Evolutionary conservation across 2,113 vertebrate genomes (phyloP).

Genomic region (Ophthalmotilapia sp.): DNA sequence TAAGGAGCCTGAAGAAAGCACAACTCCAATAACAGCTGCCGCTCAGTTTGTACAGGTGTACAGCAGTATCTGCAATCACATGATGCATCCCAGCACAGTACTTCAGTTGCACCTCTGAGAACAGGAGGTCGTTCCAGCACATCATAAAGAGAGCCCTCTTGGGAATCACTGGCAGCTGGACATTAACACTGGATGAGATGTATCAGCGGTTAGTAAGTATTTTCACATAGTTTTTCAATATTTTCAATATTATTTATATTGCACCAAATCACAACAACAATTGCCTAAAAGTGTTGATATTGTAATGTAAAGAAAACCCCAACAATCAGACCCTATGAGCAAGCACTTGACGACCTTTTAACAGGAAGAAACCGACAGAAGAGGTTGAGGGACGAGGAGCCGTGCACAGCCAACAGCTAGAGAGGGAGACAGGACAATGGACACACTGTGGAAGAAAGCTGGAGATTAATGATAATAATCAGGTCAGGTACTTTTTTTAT

Average conservation of each 20-base stretch:
- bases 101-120: not conserved
- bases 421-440: not conserved
- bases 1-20: not conserved
- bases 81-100: not conserved
- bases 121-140: not conserved
- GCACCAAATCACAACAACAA: no score
- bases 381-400: not conserved
- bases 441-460: not conserved
- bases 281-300: no score
- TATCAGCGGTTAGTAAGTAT: not conserved
- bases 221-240: not conserved
- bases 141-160: not conserved
- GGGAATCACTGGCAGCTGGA: not conserved
- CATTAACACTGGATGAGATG: not conserved
- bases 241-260: not conserved
- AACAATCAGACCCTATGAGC: no score
- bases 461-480: not conserved
- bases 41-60: not conserved
- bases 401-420: not conserved
- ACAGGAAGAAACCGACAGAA: rapidly evolving
- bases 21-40: not conserved
- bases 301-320: no score
- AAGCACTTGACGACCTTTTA: not conserved
- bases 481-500: not conserved
- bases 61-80: rapidly evolving